These are phyloP conservation scores for Apostichopus californicus DNA, from an alignment of 35 echinoderm and acorn worm genomes.

Conservation along the genomic window DNA sequence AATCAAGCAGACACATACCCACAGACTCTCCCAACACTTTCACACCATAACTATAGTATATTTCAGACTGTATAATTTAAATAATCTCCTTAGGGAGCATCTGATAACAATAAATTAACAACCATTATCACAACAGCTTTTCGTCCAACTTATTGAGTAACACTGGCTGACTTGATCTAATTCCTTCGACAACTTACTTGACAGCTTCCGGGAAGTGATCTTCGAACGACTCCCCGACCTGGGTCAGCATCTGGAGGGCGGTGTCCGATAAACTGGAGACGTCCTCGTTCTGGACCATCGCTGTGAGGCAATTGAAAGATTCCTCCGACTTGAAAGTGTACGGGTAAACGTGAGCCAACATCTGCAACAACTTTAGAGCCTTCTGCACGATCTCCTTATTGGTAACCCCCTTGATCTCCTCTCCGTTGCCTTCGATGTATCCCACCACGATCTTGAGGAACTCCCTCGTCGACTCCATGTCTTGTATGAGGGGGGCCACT, in stretches of 20 bases:
- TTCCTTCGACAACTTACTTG: slow-evolving; percentile 58
- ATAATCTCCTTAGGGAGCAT: too few species aligned
- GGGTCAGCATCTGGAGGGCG: slow-evolving; percentile 80
- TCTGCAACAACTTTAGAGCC: slow-evolving; percentile 82
- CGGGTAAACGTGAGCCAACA: slow-evolving; percentile 77
- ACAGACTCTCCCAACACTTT: too few species aligned
- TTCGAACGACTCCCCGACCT: slow-evolving; percentile 72
- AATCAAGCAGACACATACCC: too few species aligned
- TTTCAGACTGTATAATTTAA: too few species aligned
- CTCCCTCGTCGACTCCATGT: slow-evolving; percentile 69
- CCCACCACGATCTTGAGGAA: slow-evolving; percentile 65
- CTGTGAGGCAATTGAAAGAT: slow-evolving; percentile 63
- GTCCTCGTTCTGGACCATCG: slow-evolving; percentile 67
- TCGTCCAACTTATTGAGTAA: too few species aligned
- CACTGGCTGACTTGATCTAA: too few species aligned
- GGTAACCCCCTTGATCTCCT: slow-evolving; percentile 63
- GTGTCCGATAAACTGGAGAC: slow-evolving; percentile 67
- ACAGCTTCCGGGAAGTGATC: slow-evolving; percentile 76
- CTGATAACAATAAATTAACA: too few species aligned
- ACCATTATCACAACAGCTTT: too few species aligned
- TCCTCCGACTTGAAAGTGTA: slow-evolving; percentile 79
- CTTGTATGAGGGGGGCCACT: slow-evolving; percentile 83
- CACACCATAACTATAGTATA: too few species aligned
- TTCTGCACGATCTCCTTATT: slow-evolving; percentile 61
- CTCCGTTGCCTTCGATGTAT: slow-evolving; percentile 49